Evolutionary conservation across 2,113 vertebrate genomes (phyloP).

Genomic region (Malurus melanocephalus): DNA sequence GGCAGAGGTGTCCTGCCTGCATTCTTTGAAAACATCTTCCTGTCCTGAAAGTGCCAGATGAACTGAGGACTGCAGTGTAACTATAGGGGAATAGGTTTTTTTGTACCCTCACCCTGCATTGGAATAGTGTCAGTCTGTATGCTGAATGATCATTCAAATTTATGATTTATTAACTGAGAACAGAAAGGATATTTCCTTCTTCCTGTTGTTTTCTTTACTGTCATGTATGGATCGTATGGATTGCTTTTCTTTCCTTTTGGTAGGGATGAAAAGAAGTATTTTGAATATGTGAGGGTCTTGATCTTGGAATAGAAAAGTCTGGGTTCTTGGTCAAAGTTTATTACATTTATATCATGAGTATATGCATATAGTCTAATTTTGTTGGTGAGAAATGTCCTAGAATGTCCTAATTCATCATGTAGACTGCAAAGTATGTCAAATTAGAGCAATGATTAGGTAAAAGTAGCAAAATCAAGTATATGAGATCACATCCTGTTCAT

Average conservation of each 20-base stretch:
- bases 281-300: not conserved
- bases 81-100: not conserved
- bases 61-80: not conserved
- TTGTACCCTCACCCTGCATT: not conserved
- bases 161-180: not conserved
- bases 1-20: not conserved
- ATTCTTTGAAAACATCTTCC: not conserved
- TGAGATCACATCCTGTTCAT: not conserved
- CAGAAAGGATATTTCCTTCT: not conserved
- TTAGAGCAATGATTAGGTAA: not conserved
- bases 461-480: not conserved
- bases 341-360: too few species aligned
- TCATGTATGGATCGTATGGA: not conserved
- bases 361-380: not conserved
- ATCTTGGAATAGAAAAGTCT: not conserved
- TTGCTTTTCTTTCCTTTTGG: not conserved
- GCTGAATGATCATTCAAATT: not conserved
- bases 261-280: not conserved
- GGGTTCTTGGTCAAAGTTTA: not conserved
- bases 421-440: not conserved
- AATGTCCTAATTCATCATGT: not conserved
- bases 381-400: not conserved
- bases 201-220: not conserved
- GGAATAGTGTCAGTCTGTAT: not conserved
- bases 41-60: not conserved